Base-by-base conservation (phyloP, 1,140 invertebrate genomes). In the Drosophila nannoptera region DNA sequence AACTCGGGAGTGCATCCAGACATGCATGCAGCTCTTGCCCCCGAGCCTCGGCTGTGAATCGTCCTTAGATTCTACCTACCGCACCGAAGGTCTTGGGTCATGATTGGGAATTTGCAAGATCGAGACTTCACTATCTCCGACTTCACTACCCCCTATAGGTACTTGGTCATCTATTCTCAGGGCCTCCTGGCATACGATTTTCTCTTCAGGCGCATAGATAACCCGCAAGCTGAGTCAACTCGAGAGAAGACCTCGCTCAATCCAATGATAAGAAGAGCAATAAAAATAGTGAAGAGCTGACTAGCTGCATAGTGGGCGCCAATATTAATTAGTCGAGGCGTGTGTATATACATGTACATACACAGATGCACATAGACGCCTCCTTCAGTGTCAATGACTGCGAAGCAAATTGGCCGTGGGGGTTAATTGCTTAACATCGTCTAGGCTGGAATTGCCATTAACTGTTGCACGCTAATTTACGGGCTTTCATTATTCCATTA, bases 361-460 rank as follows among this genome's bases (percentile, higher is more conserved):
- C 46, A 35, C 36, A 40, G 49, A 46, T 59, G 46, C 9, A 43
- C 31, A 62, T 50, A 35, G 36, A 54, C 38, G 12, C 35, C 48
- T 22, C 32, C 62, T 49, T 67, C 36, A 71, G 62, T 67, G 77
- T 81, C 77, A 77, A 63, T 77, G 78, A 77, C 77, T 77, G 77
- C 45, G 63, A 60, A 62, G 36, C 68, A 63, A 54, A 68, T 65
- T 52, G 62, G 54, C 48, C 55, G 12, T 61, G 56, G 49, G 78
- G 78, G 78, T 82, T 78, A 82, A 82, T 82, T 82, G 78, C 67
- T 82, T 75, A 83, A 83, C 78, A 78, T 46, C 70, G 59, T 77
- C 80, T 63, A 69, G 54, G 49, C 53, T 42, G 73, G 61, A 78
- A 68, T 72, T 52, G 73, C 45, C 65, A 69, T 61, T 49, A 65